These are phyloP conservation scores for Melikaiella ostensackeni DNA, from an alignment of 2,888 invertebrate species.

Conservation along the genomic window DNA sequence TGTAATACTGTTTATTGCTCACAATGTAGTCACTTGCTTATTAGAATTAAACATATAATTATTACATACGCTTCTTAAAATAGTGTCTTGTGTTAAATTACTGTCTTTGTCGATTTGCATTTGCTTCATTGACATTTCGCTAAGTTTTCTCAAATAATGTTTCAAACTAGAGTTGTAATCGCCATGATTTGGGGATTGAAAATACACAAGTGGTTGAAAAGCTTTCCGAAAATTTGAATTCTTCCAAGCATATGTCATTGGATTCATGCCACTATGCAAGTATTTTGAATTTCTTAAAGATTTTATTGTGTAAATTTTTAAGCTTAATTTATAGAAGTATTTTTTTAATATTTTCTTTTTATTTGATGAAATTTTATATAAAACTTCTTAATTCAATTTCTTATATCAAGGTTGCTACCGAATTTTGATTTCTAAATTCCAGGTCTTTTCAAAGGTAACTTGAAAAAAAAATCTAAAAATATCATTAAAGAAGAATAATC, in stretches of 20 bases:
- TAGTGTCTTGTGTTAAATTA: neutral
- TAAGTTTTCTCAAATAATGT: conserved; percentile 59
- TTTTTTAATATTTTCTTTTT: too few species aligned
- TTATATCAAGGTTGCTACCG: too few species aligned
- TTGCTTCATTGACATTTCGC: conserved; percentile 52
- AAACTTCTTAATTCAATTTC: too few species aligned
- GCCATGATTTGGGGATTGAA: conserved; percentile 82
- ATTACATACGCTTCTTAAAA: conserved; percentile 38
- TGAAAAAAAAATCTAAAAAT: too few species aligned
- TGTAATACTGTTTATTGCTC: conserved; percentile 24
- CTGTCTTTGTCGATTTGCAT: conserved; percentile 37
- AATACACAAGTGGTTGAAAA: conserved; percentile 83
- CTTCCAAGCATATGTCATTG: conserved; percentile 92
- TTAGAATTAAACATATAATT: conserved; percentile 40
- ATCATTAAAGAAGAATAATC: too few species aligned
- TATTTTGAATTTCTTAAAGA: too few species aligned
- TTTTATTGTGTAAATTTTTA: too few species aligned
- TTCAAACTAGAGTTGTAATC: conserved; percentile 77
- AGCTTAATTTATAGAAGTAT: too few species aligned
- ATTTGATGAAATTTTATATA: too few species aligned
- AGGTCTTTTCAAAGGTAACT: too few species aligned
- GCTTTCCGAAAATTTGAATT: conserved; percentile 87
- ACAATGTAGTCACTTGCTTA: conserved; percentile 27
- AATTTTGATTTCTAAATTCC: too few species aligned
- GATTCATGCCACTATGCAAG: conserved; percentile 90